Evolutionary conservation across 2,888 invertebrate genomes (phyloP).

Genomic region (Nyleta sp.): DNA sequence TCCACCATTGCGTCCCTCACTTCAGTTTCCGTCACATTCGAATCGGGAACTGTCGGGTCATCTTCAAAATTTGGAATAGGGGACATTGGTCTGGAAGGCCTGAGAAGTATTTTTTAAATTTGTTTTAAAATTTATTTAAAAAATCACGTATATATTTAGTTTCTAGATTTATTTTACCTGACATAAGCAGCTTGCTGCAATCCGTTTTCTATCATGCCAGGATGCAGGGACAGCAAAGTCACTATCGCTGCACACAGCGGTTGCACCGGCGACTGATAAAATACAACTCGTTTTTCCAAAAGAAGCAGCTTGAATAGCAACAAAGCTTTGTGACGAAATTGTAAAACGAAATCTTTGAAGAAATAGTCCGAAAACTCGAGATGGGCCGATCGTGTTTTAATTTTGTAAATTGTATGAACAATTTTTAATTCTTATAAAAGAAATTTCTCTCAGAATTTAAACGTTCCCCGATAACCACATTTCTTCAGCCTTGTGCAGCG

Average conservation of each 20-base stretch:
- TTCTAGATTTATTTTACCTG: conserved; percentile 83
- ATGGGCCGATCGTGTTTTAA: no score
- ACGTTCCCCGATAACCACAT: no score
- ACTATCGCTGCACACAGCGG: conserved; percentile 93
- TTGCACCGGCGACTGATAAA: conserved; percentile 96
- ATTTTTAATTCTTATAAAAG: no score
- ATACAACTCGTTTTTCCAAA: conserved; percentile 94
- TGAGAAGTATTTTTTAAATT: conserved; percentile 74
- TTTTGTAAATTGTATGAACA: no score
- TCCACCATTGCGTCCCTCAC: conserved; percentile 24
- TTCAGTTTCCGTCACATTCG: conserved; percentile 60
- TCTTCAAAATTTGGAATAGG: conserved; percentile 87
- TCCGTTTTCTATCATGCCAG: conserved; percentile 94
- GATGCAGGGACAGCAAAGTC: conserved; percentile 94
- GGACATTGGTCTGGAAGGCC: conserved; percentile 88
- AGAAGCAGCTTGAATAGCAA: conserved; percentile 96
- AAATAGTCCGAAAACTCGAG: no score
- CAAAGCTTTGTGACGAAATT: conserved; percentile 96
- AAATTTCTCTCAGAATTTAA: no score
- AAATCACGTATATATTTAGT: neutral
- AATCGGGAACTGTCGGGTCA: conserved; percentile 68
- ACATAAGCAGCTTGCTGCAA: conserved; percentile 92
- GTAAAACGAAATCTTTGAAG: conserved; percentile 90
- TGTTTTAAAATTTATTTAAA: no score
- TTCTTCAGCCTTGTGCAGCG: no score